Evolutionary conservation across 2,888 invertebrate species (phyloP).

Genomic region (Lasius platythorax): DNA sequence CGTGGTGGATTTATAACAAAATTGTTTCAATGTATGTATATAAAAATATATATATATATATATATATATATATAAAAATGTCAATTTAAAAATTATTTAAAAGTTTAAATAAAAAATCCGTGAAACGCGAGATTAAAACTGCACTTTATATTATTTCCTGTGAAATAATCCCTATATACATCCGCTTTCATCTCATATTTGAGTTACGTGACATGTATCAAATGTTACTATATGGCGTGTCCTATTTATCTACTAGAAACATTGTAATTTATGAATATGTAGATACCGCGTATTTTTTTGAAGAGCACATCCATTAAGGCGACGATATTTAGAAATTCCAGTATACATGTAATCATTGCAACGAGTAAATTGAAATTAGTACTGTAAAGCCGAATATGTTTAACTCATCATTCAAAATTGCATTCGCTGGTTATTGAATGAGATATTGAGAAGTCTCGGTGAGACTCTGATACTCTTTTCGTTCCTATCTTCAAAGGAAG

Average conservation of each 20-base stretch:
- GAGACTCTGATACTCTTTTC: slow-evolving; percentile 17
- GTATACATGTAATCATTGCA: slow-evolving; percentile 9
- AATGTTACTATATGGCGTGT: slow-evolving; percentile 16
- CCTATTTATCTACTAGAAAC: slow-evolving; percentile 13
- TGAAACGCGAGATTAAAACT: background rate
- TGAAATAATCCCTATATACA: background rate
- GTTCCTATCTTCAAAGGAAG: slow-evolving; percentile 32
- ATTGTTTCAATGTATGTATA: background rate
- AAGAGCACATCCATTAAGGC: slow-evolving; percentile 7
- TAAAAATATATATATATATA: background rate
- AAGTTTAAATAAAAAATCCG: background rate
- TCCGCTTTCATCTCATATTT: slow-evolving; percentile 26
- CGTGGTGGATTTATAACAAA: background rate
- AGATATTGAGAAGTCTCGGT: slow-evolving; percentile 37
- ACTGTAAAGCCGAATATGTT: slow-evolving; percentile 48
- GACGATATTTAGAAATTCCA: slow-evolving; percentile 21
- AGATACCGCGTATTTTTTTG: background rate
- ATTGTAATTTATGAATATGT: slow-evolving; percentile 37
- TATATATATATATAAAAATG: background rate
- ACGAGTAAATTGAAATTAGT: slow-evolving; percentile 64
- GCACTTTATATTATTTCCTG: background rate
- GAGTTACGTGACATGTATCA: slow-evolving; percentile 27
- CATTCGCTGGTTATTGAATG: slow-evolving; percentile 42
- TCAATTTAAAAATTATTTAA: background rate
- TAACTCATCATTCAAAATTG: slow-evolving; percentile 55